These are phyloP conservation scores for Lordiphosa andalusiaca DNA, from an alignment of 2,888 invertebrate species.

Conservation along the genomic window DNA sequence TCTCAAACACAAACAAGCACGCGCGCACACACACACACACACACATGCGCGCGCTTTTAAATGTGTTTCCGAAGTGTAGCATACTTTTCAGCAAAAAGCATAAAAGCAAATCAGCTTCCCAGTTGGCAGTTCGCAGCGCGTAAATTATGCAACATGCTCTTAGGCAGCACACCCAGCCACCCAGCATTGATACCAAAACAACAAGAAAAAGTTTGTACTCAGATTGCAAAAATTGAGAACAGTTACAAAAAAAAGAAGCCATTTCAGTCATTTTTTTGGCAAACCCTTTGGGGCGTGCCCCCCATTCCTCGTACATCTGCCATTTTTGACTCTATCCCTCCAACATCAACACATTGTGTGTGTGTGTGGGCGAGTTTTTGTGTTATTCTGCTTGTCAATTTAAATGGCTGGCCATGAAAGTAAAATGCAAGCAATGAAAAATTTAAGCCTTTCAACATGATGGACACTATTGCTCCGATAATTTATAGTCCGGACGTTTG, in stretches of 20 bases:
- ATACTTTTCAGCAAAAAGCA: constrained; percentile 35
- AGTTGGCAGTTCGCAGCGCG: constrained; percentile 33
- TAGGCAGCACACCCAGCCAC: constrained; percentile 38
- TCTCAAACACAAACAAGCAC: constrained; percentile 24
- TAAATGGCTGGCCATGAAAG: constrained; percentile 69
- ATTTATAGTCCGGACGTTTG: constrained; percentile 53
- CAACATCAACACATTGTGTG: constrained; percentile 37
- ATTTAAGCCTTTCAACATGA: constrained; percentile 67
- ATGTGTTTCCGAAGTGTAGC: constrained; percentile 27
- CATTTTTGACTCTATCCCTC: constrained; percentile 31
- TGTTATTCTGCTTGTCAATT: constrained; percentile 51
- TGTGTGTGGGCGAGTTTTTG: constrained; percentile 10
- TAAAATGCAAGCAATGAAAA: constrained; percentile 68
- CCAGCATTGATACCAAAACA: constrained; percentile 16
- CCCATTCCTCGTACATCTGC: constrained; percentile 9
- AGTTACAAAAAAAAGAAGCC: constrained; percentile 5
- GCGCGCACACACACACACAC: constrained; percentile 1
- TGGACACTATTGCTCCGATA: constrained; percentile 56
- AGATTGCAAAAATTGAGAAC: constrained; percentile 37
- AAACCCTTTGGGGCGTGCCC: constrained; percentile 26
- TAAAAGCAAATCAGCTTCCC: constrained; percentile 53
- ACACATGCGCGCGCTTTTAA: constrained; percentile 21
- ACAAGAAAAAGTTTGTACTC: constrained; percentile 18
- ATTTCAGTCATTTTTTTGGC: constrained; percentile 33
- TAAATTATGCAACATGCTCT: constrained; percentile 73